Percentiles rank a stretch among this genome's conserved stretches.
Evolutionary conservation across 2,113 vertebrate genomes (phyloP).

Genomic region (Lophotis ruficrista): DNA sequence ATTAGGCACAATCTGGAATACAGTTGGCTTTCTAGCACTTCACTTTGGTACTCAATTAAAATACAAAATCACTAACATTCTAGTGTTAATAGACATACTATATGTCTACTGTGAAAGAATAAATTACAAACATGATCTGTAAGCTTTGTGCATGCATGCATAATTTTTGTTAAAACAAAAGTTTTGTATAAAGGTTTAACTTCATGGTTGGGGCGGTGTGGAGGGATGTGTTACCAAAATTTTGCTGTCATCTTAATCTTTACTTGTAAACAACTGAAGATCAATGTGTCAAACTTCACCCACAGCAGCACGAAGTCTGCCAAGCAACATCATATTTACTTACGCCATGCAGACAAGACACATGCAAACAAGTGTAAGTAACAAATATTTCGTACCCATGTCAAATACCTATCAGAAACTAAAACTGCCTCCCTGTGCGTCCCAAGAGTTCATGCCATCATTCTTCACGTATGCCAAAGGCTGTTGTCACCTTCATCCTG

Average conservation of each 20-base stretch:
- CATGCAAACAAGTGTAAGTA: not conserved
- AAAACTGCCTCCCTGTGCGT: not conserved
- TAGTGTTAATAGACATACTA: not conserved
- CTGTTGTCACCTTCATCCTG: not conserved
- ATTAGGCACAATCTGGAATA: not conserved
- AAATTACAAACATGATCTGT: rapidly evolving
- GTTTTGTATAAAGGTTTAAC: not conserved
- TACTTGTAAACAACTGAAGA: not conserved
- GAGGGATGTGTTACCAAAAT: not conserved
- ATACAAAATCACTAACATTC: not conserved
- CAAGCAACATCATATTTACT: not conserved
- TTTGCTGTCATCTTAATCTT: not conserved
- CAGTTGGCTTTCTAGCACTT: not conserved
- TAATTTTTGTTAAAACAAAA: not conserved
- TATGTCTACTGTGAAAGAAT: not conserved
- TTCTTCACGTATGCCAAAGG: not conserved
- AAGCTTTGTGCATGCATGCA: not conserved
- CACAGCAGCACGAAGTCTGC: not conserved
- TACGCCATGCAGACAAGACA: not conserved
- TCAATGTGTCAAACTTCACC: not conserved
- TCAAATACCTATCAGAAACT: not conserved
- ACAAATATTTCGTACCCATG: not conserved
- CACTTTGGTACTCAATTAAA: not conserved
- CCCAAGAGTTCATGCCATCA: not conserved
- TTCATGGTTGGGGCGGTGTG: no score